A percentile compares a stretch with the other conserved stretches of the same genome.
Conservation (phyloP, 2,797 vertebrate species). For the Alosa sapidissima region DNA sequence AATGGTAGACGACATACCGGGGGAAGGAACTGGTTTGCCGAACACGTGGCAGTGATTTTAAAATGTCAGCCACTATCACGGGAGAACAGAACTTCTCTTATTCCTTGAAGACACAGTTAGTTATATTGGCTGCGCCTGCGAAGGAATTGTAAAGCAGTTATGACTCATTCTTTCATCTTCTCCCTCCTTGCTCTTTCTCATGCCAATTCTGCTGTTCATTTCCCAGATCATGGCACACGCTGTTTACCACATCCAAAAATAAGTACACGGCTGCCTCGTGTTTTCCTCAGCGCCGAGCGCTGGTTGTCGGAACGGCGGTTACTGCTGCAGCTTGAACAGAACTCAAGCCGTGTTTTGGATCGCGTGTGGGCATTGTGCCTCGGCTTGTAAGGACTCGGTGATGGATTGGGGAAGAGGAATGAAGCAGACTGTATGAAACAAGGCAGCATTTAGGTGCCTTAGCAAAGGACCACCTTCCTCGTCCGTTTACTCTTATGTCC, state of each 20-base stretch:
- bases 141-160: constrained; percentile 41
- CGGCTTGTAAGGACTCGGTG: not conserved
- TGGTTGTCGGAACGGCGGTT: not conserved
- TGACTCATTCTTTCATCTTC: constrained; percentile 55
- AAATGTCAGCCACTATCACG: constrained; percentile 31
- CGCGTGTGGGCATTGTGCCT: not conserved
- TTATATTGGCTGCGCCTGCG: constrained; percentile 30
- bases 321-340: not conserved
- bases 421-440: not conserved
- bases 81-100: constrained; percentile 31
- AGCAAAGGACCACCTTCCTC: not conserved
- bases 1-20: not conserved
- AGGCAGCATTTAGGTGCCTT: not conserved
- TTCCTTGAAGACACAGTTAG: constrained; percentile 46
- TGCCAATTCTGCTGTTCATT: constrained; percentile 49
- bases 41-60: constrained; percentile 14
- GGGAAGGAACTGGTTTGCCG: constrained; percentile 18
- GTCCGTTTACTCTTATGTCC: not conserved
- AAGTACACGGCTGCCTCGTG: constrained; percentile 29
- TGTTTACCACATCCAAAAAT: constrained; percentile 46
- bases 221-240: constrained; percentile 39
- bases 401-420: not conserved
- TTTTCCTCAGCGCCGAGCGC: not conserved
- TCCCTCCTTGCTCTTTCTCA: constrained; percentile 32
- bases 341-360: not conserved